Evolutionary conservation across 1,140 invertebrate species (phyloP).

Genomic region (Drosophila sp.): DNA sequence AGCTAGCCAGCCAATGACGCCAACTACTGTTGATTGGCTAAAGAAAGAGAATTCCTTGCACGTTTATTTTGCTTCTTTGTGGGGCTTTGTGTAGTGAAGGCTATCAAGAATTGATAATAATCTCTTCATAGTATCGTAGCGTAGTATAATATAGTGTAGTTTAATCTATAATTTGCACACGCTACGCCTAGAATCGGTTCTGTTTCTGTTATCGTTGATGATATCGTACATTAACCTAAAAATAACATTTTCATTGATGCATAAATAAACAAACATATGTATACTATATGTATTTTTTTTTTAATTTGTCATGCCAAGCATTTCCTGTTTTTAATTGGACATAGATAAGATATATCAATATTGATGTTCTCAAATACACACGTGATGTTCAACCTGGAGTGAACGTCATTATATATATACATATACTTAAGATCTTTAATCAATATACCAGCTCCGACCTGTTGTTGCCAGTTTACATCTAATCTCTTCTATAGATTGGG

Average conservation of each 20-base stretch:
- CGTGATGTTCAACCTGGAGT: neutral
- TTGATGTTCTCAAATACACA: slow-evolving; percentile 1
- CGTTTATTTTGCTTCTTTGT: neutral
- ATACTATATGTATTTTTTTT: slow-evolving; percentile 4
- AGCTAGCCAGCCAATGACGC: slow-evolving; percentile 20
- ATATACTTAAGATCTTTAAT: slow-evolving; percentile 2
- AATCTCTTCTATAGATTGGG: neutral
- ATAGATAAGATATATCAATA: slow-evolving; percentile 13
- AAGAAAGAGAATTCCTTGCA: neutral
- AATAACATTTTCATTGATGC: slow-evolving; percentile 31
- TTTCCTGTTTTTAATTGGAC: slow-evolving; percentile 8
- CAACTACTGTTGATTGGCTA: slow-evolving; percentile 46
- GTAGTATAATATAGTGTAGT: slow-evolving; percentile 2
- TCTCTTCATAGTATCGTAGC: neutral
- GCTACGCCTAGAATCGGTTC: slow-evolving; percentile 10
- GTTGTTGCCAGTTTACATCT: neutral
- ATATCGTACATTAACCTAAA: slow-evolving; percentile 61
- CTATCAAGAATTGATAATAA: slow-evolving; percentile 12
- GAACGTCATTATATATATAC: neutral
- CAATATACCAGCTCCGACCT: neutral
- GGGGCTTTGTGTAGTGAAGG: neutral
- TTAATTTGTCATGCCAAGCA: neutral
- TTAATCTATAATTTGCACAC: slow-evolving; percentile 35
- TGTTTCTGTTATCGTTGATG: neutral
- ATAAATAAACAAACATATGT: neutral